Evolutionary conservation across 1,140 invertebrate genomes (phyloP).

Genomic region (Teleogryllus occipitalis): DNA sequence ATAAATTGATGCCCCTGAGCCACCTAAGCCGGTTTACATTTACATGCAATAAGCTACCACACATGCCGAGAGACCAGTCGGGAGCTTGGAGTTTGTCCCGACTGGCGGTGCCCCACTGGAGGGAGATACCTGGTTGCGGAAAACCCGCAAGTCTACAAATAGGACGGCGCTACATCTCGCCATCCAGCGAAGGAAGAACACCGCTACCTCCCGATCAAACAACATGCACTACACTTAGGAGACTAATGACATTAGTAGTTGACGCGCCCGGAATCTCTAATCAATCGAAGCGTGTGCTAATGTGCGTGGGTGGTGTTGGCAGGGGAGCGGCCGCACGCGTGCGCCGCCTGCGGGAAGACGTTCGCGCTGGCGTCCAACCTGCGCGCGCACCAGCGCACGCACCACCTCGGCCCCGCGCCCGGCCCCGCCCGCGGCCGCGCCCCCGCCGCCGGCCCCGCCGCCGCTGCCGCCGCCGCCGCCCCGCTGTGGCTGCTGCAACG

Average conservation of each 20-base stretch:
- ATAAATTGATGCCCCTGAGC: too few relatives aligned
- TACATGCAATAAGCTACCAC: too few relatives aligned
- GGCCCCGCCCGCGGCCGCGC: too few relatives aligned
- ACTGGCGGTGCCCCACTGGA: not conserved
- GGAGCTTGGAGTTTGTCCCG: too few relatives aligned
- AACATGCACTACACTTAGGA: not conserved
- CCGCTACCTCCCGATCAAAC: not conserved
- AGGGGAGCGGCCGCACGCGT: conserved; percentile 48
- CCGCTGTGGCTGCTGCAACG: too few relatives aligned
- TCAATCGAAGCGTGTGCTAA: not conserved
- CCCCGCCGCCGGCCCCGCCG: too few relatives aligned
- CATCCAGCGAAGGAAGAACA: not conserved
- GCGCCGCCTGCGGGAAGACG: conserved; percentile 42
- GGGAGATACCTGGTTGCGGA: not conserved
- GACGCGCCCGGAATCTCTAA: too few relatives aligned
- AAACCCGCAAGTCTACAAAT: not conserved
- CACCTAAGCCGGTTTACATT: too few relatives aligned
- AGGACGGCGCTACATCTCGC: not conserved
- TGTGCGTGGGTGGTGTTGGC: conserved; percentile 10
- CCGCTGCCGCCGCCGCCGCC: too few relatives aligned
- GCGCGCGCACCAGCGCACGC: conserved; percentile 45
- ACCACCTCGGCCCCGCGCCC: conserved; percentile 30
- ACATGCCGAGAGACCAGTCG: too few relatives aligned
- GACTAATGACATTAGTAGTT: not conserved
- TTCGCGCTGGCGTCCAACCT: conserved; percentile 50